A percentile compares a stretch with the other conserved stretches of the same genome.
phyloP scores from a whole-genome alignment of 1,140 invertebrate species.

The Mizuhopecten yessoensis region DNA sequence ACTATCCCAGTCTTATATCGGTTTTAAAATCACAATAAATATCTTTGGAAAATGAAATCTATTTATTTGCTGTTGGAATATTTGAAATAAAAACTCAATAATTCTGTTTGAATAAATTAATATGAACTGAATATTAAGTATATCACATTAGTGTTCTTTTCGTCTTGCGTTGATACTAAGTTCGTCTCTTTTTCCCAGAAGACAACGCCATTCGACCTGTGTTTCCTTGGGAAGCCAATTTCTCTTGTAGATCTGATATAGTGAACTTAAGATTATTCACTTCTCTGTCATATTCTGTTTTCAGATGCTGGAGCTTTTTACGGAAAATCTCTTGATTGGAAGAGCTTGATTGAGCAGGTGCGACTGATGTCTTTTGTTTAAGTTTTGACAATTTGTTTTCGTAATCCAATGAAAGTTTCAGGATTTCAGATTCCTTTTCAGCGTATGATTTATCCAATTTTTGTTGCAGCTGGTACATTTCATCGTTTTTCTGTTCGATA shows the following conservation, averaged over 20 bases:
- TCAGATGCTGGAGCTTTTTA: neutral
- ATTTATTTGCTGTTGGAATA: too few species aligned
- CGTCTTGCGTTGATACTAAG: neutral
- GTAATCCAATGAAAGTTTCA: neutral
- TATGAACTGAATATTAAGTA: too few species aligned
- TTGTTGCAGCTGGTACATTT: conserved; percentile 1
- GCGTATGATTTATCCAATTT: neutral
- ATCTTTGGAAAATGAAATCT: too few species aligned
- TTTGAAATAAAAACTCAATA: too few species aligned
- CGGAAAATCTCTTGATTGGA: conserved; percentile 13
- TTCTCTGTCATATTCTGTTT: neutral
- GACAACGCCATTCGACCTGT: neutral
- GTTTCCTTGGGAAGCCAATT: neutral
- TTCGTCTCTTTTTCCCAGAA: neutral
- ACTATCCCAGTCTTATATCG: too few species aligned
- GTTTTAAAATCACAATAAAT: too few species aligned
- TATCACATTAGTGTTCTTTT: neutral
- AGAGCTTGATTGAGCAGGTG: neutral
- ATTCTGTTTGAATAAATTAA: too few species aligned
- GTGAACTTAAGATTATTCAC: neutral
- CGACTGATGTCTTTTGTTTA: neutral
- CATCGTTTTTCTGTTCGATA: conserved; percentile 21
- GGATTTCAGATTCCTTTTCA: conserved; percentile 14
- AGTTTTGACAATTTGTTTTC: conserved; percentile 18
- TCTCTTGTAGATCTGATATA: conserved; percentile 16